A percentile compares a stretch with the other conserved stretches of the same genome.
Conservation (phyloP, 2,113 vertebrate species). For the Myanophis thanlyinensis region DNA sequence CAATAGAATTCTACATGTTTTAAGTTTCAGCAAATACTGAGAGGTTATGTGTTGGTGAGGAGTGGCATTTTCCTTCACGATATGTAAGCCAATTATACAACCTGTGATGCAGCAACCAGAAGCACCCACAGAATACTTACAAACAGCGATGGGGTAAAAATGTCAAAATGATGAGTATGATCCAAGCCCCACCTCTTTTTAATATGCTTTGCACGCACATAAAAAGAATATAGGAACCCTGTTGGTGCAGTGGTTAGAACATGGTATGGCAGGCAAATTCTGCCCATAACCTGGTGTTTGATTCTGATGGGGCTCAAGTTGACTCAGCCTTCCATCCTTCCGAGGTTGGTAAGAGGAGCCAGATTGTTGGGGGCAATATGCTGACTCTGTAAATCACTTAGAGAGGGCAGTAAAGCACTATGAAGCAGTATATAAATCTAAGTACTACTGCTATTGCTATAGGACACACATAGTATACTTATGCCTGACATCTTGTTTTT, state of each 20-base stretch:
- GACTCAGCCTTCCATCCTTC: not conserved
- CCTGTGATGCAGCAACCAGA: not conserved
- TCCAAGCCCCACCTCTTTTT: not conserved
- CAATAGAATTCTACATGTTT: conserved; percentile 42
- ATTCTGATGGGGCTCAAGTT: not conserved
- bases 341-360: not conserved
- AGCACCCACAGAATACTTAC: not conserved
- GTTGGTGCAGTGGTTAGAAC: not conserved
- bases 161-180: not conserved
- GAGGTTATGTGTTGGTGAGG: conserved; percentile 25
- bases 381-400: not conserved
- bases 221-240: not conserved
- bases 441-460: not conserved
- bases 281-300: not conserved
- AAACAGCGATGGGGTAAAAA: not conserved
- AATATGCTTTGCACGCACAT: not conserved
- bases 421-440: not conserved
- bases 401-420: not conserved
- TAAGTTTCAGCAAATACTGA: conserved; percentile 44
- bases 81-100: conserved; percentile 12
- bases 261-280: not conserved
- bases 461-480: not conserved
- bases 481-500: not conserved
- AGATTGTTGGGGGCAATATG: not conserved
- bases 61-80: conserved; percentile 52